phyloP scores from a whole-genome alignment of 2,113 vertebrate species.

The Trinectes maculatus region DNA sequence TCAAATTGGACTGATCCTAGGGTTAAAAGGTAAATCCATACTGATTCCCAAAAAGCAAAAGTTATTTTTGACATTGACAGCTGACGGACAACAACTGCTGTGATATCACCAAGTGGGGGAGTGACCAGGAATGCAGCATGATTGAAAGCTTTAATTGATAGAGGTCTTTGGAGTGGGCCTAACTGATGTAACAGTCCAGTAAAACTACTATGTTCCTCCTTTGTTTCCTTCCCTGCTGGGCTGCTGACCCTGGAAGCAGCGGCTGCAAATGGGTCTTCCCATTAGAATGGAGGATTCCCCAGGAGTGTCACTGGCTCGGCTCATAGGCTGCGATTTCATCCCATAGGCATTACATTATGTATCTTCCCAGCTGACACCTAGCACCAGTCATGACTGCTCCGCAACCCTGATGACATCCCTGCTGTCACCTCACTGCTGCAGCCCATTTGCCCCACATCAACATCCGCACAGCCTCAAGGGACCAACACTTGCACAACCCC shows the following conservation, averaged over 20 bases:
- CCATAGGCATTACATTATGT: conserved; percentile 64
- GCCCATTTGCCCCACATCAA: conserved; percentile 51
- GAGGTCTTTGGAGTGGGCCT: too few species aligned
- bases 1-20: conserved; percentile 26
- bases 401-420: conserved; percentile 48
- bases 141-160: background rate
- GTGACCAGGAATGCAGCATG: background rate
- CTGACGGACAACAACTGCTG: conserved; percentile 24
- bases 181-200: background rate
- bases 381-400: conserved; percentile 45
- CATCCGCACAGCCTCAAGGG: conserved; percentile 33
- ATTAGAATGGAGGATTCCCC: conserved; percentile 38
- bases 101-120: background rate
- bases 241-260: conserved; percentile 4
- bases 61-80: conserved; percentile 14
- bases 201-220: background rate
- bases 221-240: conserved; percentile 3
- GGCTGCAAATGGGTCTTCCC: conserved; percentile 45
- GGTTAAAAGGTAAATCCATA: conserved; percentile 27
- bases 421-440: conserved; percentile 38
- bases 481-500: conserved; percentile 23
- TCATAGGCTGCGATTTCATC: conserved; percentile 56
- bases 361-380: conserved; percentile 60
- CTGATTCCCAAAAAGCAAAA: conserved; percentile 10
- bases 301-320: conserved; percentile 47